These are phyloP conservation scores for Sprattus sprattus DNA, from an alignment of 2,113 vertebrate genomes.

Conservation along the genomic window DNA sequence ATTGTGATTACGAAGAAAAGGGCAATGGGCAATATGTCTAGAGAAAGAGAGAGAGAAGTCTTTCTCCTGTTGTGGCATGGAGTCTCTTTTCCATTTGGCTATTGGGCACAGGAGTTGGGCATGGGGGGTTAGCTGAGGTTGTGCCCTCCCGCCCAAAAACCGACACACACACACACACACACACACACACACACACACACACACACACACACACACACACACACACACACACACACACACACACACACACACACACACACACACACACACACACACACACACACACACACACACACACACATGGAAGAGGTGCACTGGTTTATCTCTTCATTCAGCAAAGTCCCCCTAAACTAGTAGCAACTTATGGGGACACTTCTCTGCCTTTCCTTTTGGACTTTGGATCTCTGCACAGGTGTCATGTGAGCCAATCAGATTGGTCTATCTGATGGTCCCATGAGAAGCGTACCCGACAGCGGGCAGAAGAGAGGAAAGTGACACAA, in stretches of 20 bases:
- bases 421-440: neutral
- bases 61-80: slow-evolving; percentile 2
- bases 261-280: too few relatives aligned
- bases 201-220: too few relatives aligned
- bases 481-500: neutral
- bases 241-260: too few relatives aligned
- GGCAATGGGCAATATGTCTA: slow-evolving; percentile 33
- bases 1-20: slow-evolving; percentile 29
- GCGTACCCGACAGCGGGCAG: neutral
- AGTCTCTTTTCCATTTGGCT: slow-evolving; percentile 34
- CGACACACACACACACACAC: too few relatives aligned
- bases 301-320: slow-evolving; percentile 30
- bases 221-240: too few relatives aligned
- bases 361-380: slow-evolving; percentile 22
- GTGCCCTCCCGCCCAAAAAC: neutral
- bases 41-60: neutral
- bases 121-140: neutral
- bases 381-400: slow-evolving; percentile 26
- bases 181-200: too few relatives aligned
- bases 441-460: neutral
- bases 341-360: slow-evolving; percentile 32
- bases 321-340: neutral
- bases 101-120: slow-evolving; percentile 1
- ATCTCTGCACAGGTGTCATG: neutral
- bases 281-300: too few relatives aligned